phyloP scores from a whole-genome alignment of 2,113 vertebrate genomes.

The Turdus rufiventris region DNA sequence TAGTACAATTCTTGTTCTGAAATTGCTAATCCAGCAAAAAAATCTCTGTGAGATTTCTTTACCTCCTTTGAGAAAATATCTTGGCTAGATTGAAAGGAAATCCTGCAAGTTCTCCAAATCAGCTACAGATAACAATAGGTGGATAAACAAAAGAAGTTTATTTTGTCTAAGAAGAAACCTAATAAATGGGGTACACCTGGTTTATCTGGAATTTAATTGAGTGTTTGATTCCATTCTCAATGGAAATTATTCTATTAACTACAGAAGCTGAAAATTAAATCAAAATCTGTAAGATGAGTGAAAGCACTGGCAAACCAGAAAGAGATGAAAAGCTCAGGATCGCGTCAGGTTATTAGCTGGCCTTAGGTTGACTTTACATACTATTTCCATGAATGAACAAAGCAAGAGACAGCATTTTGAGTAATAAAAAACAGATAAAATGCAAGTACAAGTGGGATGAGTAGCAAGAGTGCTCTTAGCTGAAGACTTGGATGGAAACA shows the following conservation, averaged over 20 bases:
- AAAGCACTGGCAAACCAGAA: background rate
- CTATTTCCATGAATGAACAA: background rate
- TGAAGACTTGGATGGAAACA: background rate
- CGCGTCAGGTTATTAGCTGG: background rate
- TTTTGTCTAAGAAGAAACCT: background rate
- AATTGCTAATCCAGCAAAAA: background rate
- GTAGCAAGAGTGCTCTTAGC: background rate
- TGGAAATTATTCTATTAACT: background rate
- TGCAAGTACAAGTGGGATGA: background rate
- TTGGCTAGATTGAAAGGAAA: background rate
- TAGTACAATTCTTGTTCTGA: background rate
- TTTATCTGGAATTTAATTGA: background rate
- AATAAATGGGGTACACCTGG: background rate
- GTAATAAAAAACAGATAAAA: background rate
- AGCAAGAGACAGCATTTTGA: background rate
- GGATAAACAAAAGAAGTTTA: background rate
- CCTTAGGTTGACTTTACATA: background rate
- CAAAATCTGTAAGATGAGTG: background rate
- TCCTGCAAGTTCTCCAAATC: constrained; percentile 14
- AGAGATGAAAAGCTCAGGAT: background rate
- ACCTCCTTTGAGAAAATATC: constrained; percentile 5
- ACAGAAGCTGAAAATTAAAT: background rate
- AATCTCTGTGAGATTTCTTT: background rate
- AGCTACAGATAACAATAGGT: background rate
- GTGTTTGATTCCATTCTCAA: background rate